Percentiles rank a stretch among this genome's conserved stretches.
Conservation (phyloP, 2,888 invertebrate species). For the Boloria euphrosyne region DNA sequence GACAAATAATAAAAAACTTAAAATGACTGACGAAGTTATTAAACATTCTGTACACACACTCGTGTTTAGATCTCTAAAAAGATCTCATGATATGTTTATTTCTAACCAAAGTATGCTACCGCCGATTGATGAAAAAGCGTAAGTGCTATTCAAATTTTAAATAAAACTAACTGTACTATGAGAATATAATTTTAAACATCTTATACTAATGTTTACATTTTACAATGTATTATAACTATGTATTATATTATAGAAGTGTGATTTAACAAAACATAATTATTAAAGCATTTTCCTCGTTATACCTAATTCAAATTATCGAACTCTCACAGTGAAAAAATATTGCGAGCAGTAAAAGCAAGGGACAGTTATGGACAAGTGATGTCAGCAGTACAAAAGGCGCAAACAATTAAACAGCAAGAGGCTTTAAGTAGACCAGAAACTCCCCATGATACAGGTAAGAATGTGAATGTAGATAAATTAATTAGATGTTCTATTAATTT, state of each 20-base stretch:
- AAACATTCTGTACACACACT: conserved; percentile 98
- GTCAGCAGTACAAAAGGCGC: conserved; percentile 87
- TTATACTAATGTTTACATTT: no score
- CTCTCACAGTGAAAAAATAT: conserved; percentile 86
- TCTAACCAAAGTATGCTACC: conserved; percentile 94
- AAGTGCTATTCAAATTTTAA: conserved; percentile 60
- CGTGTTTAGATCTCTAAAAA: conserved; percentile 97
- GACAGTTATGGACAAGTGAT: conserved; percentile 94
- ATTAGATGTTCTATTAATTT: no score
- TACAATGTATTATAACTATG: no score
- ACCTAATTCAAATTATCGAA: conserved; percentile 4
- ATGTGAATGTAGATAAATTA: background rate
- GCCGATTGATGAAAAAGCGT: conserved; percentile 92
- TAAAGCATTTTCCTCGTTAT: background rate
- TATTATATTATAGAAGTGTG: no score
- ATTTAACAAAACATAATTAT: no score
- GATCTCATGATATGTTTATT: conserved; percentile 98
- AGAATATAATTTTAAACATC: no score
- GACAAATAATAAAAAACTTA: conserved; percentile 13
- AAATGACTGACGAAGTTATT: conserved; percentile 91
- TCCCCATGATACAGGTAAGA: conserved; percentile 65
- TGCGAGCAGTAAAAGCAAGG: conserved; percentile 88
- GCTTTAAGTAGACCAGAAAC: conserved; percentile 60
- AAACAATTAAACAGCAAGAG: conserved; percentile 81
- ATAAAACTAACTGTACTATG: conserved; percentile 15